Conservation (phyloP, 35 echinoderm and acorn worm genomes). For the Apostichopus parvimensis region DNA sequence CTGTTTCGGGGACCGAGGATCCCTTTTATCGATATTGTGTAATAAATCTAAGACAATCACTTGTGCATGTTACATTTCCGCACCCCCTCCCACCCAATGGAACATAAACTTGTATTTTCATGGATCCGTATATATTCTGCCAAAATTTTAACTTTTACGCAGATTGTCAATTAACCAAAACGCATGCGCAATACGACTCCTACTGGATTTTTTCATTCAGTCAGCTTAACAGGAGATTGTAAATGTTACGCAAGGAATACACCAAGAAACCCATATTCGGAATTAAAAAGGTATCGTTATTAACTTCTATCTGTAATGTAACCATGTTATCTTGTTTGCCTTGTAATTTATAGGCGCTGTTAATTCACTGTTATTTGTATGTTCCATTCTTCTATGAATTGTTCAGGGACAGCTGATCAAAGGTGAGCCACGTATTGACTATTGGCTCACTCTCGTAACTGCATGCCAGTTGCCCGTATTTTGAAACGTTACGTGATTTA, state of each 20-base stretch:
- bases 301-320: neutral
- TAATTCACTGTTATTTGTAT: neutral
- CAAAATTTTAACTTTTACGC: too few species aligned
- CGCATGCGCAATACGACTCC: neutral
- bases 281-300: slow-evolving; percentile 7
- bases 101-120: too few species aligned
- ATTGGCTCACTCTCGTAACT: neutral
- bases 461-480: neutral
- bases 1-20: too few species aligned
- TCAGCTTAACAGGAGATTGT: neutral
- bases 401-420: slow-evolving; percentile 34
- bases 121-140: too few species aligned
- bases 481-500: neutral
- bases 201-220: neutral
- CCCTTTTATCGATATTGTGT: too few species aligned
- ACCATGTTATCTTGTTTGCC: neutral
- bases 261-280: slow-evolving; percentile 9
- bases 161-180: neutral
- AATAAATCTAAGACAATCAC: too few species aligned
- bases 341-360: neutral
- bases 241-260: slow-evolving; percentile 48
- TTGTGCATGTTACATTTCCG: too few species aligned
- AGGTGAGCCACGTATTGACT: slow-evolving; percentile 21
- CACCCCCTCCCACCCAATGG: too few species aligned
- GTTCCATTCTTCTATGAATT: neutral